Base-by-base conservation (phyloP, 1,140 invertebrate species). In the Caerostris darwini region DNA sequence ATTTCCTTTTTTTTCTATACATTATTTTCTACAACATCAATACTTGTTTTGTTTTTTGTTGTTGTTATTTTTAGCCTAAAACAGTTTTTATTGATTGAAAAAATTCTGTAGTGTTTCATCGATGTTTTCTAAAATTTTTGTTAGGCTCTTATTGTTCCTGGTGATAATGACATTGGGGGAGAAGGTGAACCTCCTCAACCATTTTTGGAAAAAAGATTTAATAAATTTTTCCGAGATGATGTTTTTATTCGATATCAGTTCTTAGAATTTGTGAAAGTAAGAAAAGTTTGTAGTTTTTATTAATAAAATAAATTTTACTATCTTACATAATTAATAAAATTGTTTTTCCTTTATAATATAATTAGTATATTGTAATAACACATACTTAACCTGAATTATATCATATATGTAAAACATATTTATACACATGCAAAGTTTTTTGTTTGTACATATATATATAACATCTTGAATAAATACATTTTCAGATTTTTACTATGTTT, bases 91-190 rank as follows among this genome's bases (percentile, higher is more conserved):
- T 88, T 50, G 53, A 56, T 90, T 91, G 7, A 61, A n/a, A n/a
- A n/a, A n/a, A n/a, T n/a, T n/a, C n/a, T n/a, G n/a, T n/a, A n/a
- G n/a, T n/a, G n/a, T n/a, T n/a, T n/a, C n/a, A n/a, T n/a, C n/a
- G n/a, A 34, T 34, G 34, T 34, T 34, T 34, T 34, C 34, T 34
- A 34, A 34, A 34, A 34, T 34, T 34, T 19, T 56, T 81, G 50
- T 94, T 96, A 98, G 98, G 97, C 97, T 96, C 97, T 99, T 92
- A 98, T 98, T 96, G 96, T 99, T 94, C 98, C 98, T 64, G 99
- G 99, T 34, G 99, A 99, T 96, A 99, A 99, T 96, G 98, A 99
- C 95, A 98, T 99, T 95, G 99, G 98, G 53, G 98, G 98, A 54
- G 98, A 99, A 96, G 95, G 97, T 95, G 98, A 98, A 96, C 96